A percentile compares a stretch with the other conserved stretches of the same genome.
phyloP scores from a whole-genome alignment of 2,797 vertebrate genomes.

The Cossypha polioptera region DNA sequence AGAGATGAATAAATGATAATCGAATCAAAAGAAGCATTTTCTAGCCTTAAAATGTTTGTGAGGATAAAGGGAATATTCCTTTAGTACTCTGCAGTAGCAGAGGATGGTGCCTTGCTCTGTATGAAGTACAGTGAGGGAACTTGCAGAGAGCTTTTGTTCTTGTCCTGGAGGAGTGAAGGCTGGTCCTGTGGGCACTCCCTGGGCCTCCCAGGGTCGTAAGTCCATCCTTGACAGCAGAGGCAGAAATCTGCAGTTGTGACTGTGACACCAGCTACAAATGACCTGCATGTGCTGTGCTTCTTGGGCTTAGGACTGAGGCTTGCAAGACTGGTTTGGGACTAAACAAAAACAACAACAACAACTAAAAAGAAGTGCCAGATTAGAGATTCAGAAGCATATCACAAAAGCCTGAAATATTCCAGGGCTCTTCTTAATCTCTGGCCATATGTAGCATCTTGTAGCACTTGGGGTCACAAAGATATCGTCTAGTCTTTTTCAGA shows the following conservation, averaged over 20 bases:
- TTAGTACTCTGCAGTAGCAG: not conserved
- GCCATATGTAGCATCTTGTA: not conserved
- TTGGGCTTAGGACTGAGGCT: not conserved
- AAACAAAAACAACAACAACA: not conserved
- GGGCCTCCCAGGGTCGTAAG: not conserved
- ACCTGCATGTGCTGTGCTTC: not conserved
- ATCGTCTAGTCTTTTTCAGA: not conserved
- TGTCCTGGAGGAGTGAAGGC: not conserved
- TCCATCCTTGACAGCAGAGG: not conserved
- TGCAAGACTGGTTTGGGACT: not conserved
- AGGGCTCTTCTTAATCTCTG: not conserved
- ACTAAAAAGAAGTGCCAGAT: not conserved
- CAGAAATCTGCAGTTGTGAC: not conserved
- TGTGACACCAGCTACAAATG: not conserved
- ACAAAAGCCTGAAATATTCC: not conserved
- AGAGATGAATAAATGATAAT: not conserved
- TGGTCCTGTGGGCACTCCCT: fast-evolving
- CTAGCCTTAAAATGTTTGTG: not conserved
- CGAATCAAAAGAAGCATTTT: not conserved
- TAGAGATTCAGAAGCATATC: not conserved
- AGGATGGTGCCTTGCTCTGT: not conserved
- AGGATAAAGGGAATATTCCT: not conserved
- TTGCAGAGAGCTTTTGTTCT: not conserved
- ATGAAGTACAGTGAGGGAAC: not conserved
- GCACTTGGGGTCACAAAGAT: not conserved